phyloP scores from a whole-genome alignment of 1,140 invertebrate genomes.

The Procambarus virginalis region DNA sequence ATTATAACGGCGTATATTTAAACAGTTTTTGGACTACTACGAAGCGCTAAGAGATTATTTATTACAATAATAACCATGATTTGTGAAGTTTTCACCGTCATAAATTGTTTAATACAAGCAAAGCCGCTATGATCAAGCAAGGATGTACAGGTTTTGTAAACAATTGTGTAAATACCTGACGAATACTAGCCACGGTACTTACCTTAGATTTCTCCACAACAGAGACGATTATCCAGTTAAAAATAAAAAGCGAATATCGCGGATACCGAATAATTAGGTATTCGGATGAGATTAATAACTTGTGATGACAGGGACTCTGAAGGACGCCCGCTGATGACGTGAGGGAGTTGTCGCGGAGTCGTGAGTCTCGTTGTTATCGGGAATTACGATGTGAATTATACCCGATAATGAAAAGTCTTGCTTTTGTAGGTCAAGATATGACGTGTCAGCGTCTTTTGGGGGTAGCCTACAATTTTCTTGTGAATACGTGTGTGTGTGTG shows the following conservation, averaged over 20 bases:
- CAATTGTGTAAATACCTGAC: no score
- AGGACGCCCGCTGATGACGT: neutral
- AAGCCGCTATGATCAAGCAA: no score
- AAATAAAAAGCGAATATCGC: neutral
- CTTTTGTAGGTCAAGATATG: no score
- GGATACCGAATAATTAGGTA: neutral
- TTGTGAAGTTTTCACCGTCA: no score
- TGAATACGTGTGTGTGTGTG: slow-evolving; percentile 4
- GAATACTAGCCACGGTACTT: neutral
- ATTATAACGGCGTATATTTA: no score
- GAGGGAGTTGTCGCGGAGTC: slow-evolving; percentile 16
- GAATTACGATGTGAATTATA: slow-evolving; percentile 11
- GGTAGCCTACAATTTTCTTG: no score
- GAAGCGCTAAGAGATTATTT: no score
- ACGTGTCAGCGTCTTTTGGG: no score
- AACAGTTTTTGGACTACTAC: no score
- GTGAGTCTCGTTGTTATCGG: slow-evolving; percentile 27
- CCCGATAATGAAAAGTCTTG: neutral
- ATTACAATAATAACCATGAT: no score
- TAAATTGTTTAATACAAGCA: no score
- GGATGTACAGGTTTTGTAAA: no score
- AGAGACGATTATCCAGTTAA: neutral
- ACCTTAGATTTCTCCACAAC: neutral
- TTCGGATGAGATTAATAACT: slow-evolving; percentile 24
- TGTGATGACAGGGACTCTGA: neutral